Evolutionary conservation across 1,140 invertebrate genomes (phyloP).

Genomic region (Globodera rostochiensis): DNA sequence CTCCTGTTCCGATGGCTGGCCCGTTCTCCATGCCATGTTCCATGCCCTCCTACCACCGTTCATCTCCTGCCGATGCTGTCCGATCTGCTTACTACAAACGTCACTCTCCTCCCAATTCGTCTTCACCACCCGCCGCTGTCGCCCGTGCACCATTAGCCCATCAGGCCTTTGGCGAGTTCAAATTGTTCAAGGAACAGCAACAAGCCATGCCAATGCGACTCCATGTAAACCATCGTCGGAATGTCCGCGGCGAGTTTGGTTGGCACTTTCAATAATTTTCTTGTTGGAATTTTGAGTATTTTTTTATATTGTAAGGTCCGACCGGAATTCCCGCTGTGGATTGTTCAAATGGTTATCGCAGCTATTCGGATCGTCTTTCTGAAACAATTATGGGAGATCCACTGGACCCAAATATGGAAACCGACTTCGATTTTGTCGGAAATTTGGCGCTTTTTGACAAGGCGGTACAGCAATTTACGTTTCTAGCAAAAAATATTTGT

Average conservation of each 20-base stretch:
- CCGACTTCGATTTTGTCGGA: constrained; percentile 57
- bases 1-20: neutral
- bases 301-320: constrained; percentile 44
- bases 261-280: neutral
- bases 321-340: constrained; percentile 53
- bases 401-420: constrained; percentile 52
- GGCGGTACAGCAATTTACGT: constrained; percentile 23
- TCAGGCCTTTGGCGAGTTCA: constrained; percentile 18
- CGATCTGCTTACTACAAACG: neutral
- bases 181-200: constrained; percentile 40
- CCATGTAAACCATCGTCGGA: constrained; percentile 25
- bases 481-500: neutral
- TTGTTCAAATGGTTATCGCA: constrained; percentile 55
- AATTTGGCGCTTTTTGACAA: constrained; percentile 62
- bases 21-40: neutral
- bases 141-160: constrained; percentile 1
- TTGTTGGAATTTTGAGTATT: constrained; percentile 19
- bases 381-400: constrained; percentile 41
- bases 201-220: constrained; percentile 32
- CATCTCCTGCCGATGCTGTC: neutral
- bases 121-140: neutral
- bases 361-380: constrained; percentile 22
- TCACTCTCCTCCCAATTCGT: neutral
- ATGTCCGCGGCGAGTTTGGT: constrained; percentile 13
- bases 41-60: neutral